Conservation (phyloP, 1,140 invertebrate genomes). For the Hesperophylax magnus region DNA sequence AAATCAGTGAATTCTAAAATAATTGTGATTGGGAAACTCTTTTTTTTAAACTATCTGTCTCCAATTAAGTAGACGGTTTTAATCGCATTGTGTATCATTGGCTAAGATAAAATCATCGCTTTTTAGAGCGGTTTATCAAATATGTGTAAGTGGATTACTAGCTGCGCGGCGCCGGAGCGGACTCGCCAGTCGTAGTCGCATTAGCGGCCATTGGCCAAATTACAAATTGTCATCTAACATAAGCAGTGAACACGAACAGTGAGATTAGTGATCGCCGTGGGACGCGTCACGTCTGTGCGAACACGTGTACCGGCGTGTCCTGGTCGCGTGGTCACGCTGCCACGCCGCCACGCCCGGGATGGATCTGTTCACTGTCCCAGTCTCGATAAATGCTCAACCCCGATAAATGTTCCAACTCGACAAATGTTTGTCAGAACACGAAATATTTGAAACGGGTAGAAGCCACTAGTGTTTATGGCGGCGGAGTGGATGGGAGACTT, state of each 20-base stretch:
- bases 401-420: slow-evolving; percentile 30
- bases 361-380: too few species aligned
- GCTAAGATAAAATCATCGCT: neutral
- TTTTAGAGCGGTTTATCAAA: neutral
- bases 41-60: too few species aligned
- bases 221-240: slow-evolving; percentile 40
- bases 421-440: slow-evolving; percentile 45
- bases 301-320: slow-evolving; percentile 9
- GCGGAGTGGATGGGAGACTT: slow-evolving; percentile 50
- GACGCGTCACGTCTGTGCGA: slow-evolving; percentile 27
- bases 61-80: too few species aligned
- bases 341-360: neutral
- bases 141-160: slow-evolving; percentile 2
- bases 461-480: slow-evolving; percentile 37
- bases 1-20: too few species aligned
- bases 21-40: too few species aligned
- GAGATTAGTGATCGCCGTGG: slow-evolving; percentile 34
- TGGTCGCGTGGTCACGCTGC: too few species aligned
- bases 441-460: slow-evolving; percentile 38
- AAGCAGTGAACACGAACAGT: neutral
- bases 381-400: neutral
- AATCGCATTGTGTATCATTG: neutral
- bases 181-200: neutral
- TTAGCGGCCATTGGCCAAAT: slow-evolving; percentile 43
- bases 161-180: neutral